Evolutionary conservation across 23 tunicate genomes (phyloP).

Genomic region (Styela clava): DNA sequence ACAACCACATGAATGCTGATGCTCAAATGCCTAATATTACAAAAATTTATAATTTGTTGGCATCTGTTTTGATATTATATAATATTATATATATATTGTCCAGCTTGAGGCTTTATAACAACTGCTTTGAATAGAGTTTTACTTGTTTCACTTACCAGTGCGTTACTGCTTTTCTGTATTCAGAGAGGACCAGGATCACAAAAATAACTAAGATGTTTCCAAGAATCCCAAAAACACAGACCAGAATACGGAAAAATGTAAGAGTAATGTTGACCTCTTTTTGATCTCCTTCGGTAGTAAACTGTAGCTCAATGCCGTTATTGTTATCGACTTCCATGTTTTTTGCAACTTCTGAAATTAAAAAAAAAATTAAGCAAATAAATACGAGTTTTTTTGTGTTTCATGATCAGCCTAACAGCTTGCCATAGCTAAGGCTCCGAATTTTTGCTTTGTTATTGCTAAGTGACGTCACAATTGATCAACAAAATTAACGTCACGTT

Average conservation of each 20-base stretch:
- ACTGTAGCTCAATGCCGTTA: background rate
- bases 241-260: conserved; percentile 35
- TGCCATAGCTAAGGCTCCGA: background rate
- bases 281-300: background rate
- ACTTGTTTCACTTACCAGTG: conserved; percentile 89
- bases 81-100: no score
- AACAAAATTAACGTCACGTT: no score
- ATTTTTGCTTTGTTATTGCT: background rate
- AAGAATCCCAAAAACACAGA: conserved; percentile 56
- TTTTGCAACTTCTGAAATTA: background rate
- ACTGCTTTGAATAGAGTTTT: no score
- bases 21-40: no score
- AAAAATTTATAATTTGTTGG: no score
- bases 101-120: no score
- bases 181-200: conserved; percentile 59
- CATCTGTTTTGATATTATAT: no score
- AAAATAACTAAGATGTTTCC: conserved; percentile 71
- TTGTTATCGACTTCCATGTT: background rate
- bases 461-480: background rate
- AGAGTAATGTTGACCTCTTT: conserved; percentile 1
- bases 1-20: no score
- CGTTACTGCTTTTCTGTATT: conserved; percentile 78
- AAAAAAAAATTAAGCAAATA: no score
- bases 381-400: no score
- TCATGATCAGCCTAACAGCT: background rate